Base-by-base conservation (phyloP, 2,797 vertebrate species). In the Lepus oiostolus region DNA sequence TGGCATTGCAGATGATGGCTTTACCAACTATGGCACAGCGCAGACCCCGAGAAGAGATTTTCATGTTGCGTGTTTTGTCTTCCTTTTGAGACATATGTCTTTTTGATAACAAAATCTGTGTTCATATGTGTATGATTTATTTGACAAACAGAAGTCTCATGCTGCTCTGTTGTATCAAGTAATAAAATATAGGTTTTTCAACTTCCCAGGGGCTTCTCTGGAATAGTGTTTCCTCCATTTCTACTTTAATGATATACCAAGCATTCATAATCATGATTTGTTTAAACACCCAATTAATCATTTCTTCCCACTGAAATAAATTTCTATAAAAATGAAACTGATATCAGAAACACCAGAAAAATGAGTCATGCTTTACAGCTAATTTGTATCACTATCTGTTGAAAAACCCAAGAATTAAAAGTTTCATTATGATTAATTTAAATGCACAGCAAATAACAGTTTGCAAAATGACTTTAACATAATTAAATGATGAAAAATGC, bases 401-500 rank as follows among this genome's bases (percentile, higher is more conserved):
- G 60, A 80, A 92, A 95, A 90, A 72, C 38, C 50, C 1, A 91
- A 77, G 68, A 85, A 42, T 94, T 94, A 81, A 71, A 68, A 62
- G 74, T 96, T 97, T 88, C 47, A 85, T 95, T 94, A 92, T 62
- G 74, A 97, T 96, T 93, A 95, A 95, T 83, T 85, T 88, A 88
- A 91, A 77, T 87, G 42, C 24, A 54, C 86, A 88, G 79, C 54
- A 21, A 58, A 12, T 24, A 96, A 32, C 35, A 83, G 30, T 83
- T 95, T 97, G 84, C 35, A 2, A 0, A 95, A 96, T 94, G 58
- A 74, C 93, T 97, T 96, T 0, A 74, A 88, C 93, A 82, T 81
- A 65, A 95, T 93, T 94, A 93, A 94, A 63, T 54, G 95, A 62
- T 93, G 96, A 60, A 91, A 30, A 94, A 81, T 47, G 42, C 14